Evolutionary conservation across 2,797 vertebrate species (phyloP).

Genomic region (Lagorchestes hirsutus): DNA sequence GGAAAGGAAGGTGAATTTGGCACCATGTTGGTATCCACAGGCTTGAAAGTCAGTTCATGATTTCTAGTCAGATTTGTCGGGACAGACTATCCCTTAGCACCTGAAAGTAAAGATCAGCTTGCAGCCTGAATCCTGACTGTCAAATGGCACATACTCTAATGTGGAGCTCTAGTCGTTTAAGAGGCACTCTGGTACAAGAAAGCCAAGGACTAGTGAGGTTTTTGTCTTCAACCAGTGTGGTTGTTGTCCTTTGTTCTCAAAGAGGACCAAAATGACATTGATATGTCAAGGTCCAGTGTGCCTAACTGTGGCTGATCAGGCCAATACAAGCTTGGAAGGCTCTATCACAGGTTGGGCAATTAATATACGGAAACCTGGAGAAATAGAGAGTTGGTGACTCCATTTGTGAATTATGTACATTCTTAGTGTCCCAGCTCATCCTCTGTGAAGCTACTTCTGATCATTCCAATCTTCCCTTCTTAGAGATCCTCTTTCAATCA

Average conservation of each 20-base stretch:
- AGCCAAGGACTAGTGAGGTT: not conserved
- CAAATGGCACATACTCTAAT: not conserved
- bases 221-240: not conserved
- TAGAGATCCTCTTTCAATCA: not conserved
- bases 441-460: not conserved
- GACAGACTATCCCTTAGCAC: conserved; percentile 24
- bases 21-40: not conserved
- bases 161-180: not conserved
- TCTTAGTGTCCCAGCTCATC: not conserved
- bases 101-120: conserved; percentile 36
- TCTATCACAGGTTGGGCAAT: not conserved
- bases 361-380: not conserved
- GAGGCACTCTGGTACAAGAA: not conserved
- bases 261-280: not conserved
- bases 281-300: not conserved
- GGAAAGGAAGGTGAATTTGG: conserved; percentile 55
- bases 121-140: not conserved
- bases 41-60: conserved; percentile 58
- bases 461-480: not conserved
- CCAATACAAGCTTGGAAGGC: not conserved
- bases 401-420: not conserved
- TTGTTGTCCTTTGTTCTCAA: not conserved
- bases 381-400: not conserved
- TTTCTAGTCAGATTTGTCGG: conserved; percentile 59
- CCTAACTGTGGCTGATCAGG: not conserved